Percentiles rank a stretch among this genome's conserved stretches.
These are phyloP conservation scores for Centrocercus urophasianus DNA, from an alignment of 2,113 vertebrate species.

Conservation along the genomic window DNA sequence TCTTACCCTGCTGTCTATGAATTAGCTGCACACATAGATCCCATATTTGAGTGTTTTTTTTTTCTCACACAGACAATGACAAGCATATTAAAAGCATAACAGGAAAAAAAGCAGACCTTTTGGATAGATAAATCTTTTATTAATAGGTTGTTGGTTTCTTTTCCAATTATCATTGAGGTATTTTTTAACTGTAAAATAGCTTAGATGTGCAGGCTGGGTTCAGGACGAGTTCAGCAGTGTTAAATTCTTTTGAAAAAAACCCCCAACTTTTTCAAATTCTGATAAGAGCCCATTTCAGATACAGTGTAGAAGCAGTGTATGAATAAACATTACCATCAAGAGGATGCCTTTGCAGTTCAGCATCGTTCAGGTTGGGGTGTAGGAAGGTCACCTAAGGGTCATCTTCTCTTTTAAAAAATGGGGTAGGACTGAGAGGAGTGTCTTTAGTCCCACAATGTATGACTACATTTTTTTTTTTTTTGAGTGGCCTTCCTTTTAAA, in stretches of 20 bases:
- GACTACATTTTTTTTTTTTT: neutral
- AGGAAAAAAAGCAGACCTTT: neutral
- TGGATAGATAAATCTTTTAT: neutral
- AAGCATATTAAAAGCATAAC: neutral
- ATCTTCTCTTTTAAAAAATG: neutral
- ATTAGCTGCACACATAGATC: neutral
- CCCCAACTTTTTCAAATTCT: neutral
- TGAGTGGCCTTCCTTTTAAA: neutral
- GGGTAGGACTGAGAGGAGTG: fast-evolving
- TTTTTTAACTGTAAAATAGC: neutral
- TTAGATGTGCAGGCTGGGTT: neutral
- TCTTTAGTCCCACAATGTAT: neutral
- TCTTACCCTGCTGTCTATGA: conserved; percentile 23
- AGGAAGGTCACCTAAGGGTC: neutral
- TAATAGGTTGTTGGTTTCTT: neutral
- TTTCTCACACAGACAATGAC: neutral
- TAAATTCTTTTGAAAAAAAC: neutral
- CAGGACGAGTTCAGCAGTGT: neutral
- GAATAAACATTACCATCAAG: neutral
- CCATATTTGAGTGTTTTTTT: conserved; percentile 3
- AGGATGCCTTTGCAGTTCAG: neutral
- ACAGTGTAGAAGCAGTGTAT: neutral
- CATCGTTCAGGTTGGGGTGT: fast-evolving
- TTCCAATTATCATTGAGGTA: neutral
- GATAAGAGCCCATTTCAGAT: neutral